phyloP scores from a whole-genome alignment of 1,140 invertebrate species.

The Goniozus legneri region DNA sequence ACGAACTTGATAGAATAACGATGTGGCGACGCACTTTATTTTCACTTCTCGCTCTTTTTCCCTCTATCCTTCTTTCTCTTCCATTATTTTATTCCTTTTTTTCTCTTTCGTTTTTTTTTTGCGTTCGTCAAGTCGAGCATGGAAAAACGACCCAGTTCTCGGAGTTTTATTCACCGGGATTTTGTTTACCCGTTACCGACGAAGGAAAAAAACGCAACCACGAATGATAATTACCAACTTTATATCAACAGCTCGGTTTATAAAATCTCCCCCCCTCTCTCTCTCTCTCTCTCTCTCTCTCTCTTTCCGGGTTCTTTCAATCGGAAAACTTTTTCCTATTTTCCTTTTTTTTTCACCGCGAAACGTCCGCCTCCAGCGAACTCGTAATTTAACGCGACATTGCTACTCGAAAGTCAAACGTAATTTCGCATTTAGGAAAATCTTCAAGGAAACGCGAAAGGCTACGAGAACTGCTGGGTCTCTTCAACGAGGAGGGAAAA shows the following conservation, averaged over 20 bases:
- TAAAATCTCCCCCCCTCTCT: not conserved
- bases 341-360: not conserved
- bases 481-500: not conserved
- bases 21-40: too few species aligned
- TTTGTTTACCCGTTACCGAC: not conserved
- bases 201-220: not conserved
- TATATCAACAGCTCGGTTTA: not conserved
- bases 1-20: too few species aligned
- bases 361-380: not conserved
- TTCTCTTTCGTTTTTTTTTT: too few species aligned
- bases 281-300: not conserved
- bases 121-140: not conserved
- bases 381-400: too few species aligned
- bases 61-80: too few species aligned
- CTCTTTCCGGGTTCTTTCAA: not conserved
- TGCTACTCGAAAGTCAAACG: not conserved
- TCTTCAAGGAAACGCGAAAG: not conserved
- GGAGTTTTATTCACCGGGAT: not conserved
- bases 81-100: too few species aligned
- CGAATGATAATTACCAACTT: not conserved
- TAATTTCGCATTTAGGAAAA: not conserved
- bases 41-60: too few species aligned
- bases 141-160: not conserved
- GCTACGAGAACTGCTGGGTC: not conserved
- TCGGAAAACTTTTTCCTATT: not conserved